Percentiles rank a stretch among this genome's conserved stretches.
Evolutionary conservation across 2,113 vertebrate genomes (phyloP).

Genomic region (Opisthocomus hoazin): DNA sequence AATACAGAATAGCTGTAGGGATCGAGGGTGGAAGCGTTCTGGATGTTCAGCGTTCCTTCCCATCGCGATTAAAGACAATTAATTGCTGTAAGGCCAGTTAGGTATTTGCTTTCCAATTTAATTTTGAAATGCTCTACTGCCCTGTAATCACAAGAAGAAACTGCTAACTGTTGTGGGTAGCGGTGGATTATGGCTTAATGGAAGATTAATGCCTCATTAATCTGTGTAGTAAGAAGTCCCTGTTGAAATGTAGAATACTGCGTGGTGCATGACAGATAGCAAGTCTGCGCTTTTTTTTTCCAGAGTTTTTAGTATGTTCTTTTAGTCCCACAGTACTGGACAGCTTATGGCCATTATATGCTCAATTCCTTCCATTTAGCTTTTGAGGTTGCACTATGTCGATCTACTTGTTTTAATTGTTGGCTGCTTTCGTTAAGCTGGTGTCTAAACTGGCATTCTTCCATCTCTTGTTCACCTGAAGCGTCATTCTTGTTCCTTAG

Average conservation of each 20-base stretch:
- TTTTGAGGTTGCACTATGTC: not conserved
- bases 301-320: not conserved
- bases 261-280: not conserved
- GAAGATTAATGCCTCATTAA: not conserved
- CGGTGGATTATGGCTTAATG: not conserved
- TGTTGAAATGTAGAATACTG: not conserved
- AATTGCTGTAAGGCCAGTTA: not conserved
- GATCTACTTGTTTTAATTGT: not conserved
- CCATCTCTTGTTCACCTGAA: rapidly evolving
- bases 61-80: not conserved
- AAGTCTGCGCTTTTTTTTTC: not conserved
- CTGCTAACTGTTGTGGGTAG: not conserved
- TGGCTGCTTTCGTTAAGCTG: not conserved
- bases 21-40: rapidly evolving
- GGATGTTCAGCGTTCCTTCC: not conserved
- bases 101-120: not conserved
- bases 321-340: too few relatives aligned
- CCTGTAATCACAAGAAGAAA: not conserved
- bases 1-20: rapidly evolving
- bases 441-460: not conserved
- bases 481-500: not conserved
- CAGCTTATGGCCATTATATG: too few relatives aligned
- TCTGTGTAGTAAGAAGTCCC: not conserved
- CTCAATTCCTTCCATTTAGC: not conserved
- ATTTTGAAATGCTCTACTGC: not conserved